Evolutionary conservation across 2,797 vertebrate species (phyloP).

Genomic region (Sciaenops ocellatus): DNA sequence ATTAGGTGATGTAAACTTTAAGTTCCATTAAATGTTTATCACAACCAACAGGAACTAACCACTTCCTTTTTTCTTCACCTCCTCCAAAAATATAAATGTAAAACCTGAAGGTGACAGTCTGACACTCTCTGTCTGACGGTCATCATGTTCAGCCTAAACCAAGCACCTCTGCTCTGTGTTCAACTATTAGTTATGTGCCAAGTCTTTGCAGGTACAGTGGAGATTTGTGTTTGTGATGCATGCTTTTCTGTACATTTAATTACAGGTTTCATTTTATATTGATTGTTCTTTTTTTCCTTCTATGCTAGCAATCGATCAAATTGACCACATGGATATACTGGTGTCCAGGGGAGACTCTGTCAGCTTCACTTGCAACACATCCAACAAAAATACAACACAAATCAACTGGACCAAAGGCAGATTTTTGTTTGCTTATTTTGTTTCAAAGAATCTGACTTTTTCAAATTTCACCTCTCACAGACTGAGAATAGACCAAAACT

Average conservation of each 20-base stretch:
- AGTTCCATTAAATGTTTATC: too few relatives aligned
- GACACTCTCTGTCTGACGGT: neutral
- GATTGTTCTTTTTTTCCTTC: slow-evolving; percentile 4
- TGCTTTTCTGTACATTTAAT: neutral
- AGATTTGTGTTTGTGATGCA: slow-evolving; percentile 1
- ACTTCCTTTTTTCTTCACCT: too few relatives aligned
- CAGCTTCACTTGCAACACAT: slow-evolving; percentile 35
- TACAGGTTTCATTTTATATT: neutral
- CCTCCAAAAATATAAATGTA: too few relatives aligned
- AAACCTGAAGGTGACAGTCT: too few relatives aligned
- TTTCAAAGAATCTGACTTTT: rapidly evolving
- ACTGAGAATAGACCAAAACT: neutral
- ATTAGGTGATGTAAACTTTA: too few relatives aligned
- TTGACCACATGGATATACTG: rapidly evolving
- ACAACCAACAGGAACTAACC: too few relatives aligned
- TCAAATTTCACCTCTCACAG: slow-evolving; percentile 33
- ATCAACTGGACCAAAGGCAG: slow-evolving; percentile 26
- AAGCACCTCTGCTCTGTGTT: slow-evolving; percentile 35
- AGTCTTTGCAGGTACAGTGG: slow-evolving; percentile 51
- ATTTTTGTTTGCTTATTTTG: rapidly evolving
- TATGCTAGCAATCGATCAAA: rapidly evolving
- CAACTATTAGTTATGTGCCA: neutral
- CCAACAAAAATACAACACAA: rapidly evolving
- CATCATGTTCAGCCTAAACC: slow-evolving; percentile 38
- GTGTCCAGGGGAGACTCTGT: slow-evolving; percentile 41